phyloP scores from a whole-genome alignment of 1,140 invertebrate genomes.

The Tribolium castaneum region DNA sequence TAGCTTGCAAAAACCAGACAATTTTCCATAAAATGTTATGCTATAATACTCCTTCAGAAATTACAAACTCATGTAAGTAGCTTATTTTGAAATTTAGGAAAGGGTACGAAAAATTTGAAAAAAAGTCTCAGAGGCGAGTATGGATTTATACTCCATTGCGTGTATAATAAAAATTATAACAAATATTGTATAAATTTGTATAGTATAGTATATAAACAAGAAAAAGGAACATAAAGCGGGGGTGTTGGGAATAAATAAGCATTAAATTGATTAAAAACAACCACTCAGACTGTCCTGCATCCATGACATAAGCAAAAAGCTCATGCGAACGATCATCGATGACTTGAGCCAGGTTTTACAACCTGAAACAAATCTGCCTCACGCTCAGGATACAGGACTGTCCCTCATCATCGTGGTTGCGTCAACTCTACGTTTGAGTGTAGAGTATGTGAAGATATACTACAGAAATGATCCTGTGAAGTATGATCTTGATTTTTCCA shows the following conservation, averaged over 20 bases:
- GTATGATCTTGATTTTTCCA: conserved; percentile 62
- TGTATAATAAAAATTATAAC: too few species aligned
- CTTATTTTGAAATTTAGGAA: too few species aligned
- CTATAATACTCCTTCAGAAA: too few species aligned
- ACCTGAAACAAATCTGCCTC: conserved; percentile 59
- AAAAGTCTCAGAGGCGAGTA: too few species aligned
- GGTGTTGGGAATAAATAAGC: too few species aligned
- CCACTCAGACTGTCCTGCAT: conserved; percentile 64
- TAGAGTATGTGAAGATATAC: conserved; percentile 62
- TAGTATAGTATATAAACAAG: too few species aligned
- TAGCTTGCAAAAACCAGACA: too few species aligned
- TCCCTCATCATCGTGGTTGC: conserved; percentile 65
- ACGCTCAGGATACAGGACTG: conserved; percentile 64
- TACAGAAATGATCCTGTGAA: conserved; percentile 69
- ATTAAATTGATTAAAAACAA: conserved; percentile 19
- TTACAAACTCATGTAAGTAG: too few species aligned
- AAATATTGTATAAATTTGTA: too few species aligned
- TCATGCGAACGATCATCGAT: conserved; percentile 66
- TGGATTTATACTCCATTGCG: too few species aligned
- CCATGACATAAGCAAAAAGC: conserved; percentile 53
- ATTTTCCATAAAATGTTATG: neutral
- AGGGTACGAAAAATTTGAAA: too few species aligned
- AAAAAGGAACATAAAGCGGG: too few species aligned
- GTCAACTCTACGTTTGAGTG: conserved; percentile 58
- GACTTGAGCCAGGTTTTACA: conserved; percentile 51